Evolutionary conservation across 2,797 vertebrate species (phyloP).

Genomic region (Myotis planiceps): DNA sequence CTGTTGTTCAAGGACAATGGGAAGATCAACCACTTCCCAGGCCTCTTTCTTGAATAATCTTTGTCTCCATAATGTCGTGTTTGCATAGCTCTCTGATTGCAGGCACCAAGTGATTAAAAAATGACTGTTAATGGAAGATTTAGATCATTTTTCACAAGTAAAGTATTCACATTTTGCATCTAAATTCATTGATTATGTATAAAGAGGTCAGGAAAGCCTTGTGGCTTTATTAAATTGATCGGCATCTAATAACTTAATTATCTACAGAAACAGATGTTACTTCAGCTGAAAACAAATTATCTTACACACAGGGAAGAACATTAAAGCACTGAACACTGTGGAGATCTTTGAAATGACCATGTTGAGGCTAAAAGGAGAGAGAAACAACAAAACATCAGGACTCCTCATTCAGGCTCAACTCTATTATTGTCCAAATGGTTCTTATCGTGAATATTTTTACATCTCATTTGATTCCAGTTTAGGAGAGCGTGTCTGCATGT

Average conservation of each 20-base stretch:
- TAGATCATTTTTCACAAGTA: constrained; percentile 19
- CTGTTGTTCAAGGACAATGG: not conserved
- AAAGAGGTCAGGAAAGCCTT: constrained; percentile 80
- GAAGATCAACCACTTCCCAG: not conserved
- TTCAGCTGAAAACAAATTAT: constrained; percentile 82
- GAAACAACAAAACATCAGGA: not conserved
- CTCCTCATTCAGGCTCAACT: not conserved
- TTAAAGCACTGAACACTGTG: constrained; percentile 41
- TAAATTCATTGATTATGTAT: constrained; percentile 84
- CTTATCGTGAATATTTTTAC: not conserved
- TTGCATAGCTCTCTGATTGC: not conserved
- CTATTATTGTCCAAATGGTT: not conserved
- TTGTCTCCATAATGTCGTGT: not conserved
- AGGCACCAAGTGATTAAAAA: constrained; percentile 16
- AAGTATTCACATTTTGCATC: constrained; percentile 81
- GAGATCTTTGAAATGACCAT: constrained; percentile 50
- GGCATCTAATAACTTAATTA: constrained; percentile 86
- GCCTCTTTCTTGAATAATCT: constrained; percentile 7
- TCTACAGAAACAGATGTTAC: constrained; percentile 85
- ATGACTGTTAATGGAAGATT: constrained; percentile 23
- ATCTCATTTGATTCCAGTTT: not conserved
- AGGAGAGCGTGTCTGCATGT: not conserved
- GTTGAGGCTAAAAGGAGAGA: not conserved
- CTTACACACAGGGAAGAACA: constrained; percentile 80
- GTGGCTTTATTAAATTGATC: constrained; percentile 82